A percentile compares a stretch with the other conserved stretches of the same genome.
Conservation (phyloP, 2,113 vertebrate species). For the Octodon degus region DNA sequence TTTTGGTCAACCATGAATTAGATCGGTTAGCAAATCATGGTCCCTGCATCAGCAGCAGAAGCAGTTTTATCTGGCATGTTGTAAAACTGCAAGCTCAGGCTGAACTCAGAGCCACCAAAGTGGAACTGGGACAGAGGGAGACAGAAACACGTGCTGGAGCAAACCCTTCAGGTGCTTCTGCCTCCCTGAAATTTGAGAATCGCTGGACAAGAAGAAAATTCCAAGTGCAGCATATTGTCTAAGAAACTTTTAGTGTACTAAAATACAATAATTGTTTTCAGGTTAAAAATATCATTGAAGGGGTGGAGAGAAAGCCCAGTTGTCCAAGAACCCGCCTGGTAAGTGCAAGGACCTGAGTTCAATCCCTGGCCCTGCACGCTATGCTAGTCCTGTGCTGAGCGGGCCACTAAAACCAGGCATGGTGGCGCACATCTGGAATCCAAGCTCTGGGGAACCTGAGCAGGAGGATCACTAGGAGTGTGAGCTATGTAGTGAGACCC, state of each 20-base stretch:
- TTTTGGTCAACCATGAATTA: neutral
- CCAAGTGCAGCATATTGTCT: neutral
- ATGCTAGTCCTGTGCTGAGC: too few species aligned
- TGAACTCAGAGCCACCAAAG: neutral
- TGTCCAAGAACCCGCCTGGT: too few species aligned
- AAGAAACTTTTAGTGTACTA: neutral
- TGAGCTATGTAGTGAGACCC: too few species aligned
- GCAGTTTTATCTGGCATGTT: neutral
- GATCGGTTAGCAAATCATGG: neutral
- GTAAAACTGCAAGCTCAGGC: neutral
- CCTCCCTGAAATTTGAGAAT: neutral
- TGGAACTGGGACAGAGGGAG: neutral
- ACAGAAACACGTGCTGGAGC: neutral
- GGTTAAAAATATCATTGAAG: neutral
- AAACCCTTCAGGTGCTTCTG: neutral
- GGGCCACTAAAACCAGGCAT: too few species aligned
- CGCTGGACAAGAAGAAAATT: neutral
- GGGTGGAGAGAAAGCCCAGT: too few species aligned
- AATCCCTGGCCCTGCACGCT: too few species aligned
- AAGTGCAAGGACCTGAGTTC: too few species aligned
- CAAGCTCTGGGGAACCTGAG: too few species aligned
- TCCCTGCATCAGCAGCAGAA: neutral
- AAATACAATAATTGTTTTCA: slow-evolving; percentile 29
- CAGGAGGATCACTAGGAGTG: too few species aligned
- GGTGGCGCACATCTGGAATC: too few species aligned